Evolutionary conservation across 2,888 invertebrate species (phyloP).

Genomic region (Belgica antarctica): DNA sequence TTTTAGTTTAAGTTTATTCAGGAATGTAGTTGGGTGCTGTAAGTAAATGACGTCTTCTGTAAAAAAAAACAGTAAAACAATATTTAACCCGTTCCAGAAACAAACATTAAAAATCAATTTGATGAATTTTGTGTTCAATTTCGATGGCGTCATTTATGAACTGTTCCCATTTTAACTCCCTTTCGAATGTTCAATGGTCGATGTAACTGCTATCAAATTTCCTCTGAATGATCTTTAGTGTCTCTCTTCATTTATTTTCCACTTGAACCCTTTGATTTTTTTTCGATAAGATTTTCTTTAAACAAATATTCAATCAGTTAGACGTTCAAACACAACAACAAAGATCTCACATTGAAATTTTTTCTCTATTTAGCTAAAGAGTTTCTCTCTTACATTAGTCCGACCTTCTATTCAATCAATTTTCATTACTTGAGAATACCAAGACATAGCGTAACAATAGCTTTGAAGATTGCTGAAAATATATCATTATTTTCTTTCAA

Average conservation of each 20-base stretch:
- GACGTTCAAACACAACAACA: slow-evolving; percentile 31
- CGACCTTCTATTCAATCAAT: too few relatives aligned
- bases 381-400: slow-evolving; percentile 27
- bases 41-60: too few relatives aligned
- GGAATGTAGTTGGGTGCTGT: too few relatives aligned
- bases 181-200: too few relatives aligned
- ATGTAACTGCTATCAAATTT: too few relatives aligned
- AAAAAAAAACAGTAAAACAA: too few relatives aligned
- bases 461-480: slow-evolving; percentile 18
- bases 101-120: too few relatives aligned
- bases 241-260: not conserved
- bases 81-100: too few relatives aligned
- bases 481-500: not conserved
- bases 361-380: slow-evolving; percentile 40
- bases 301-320: slow-evolving; percentile 22
- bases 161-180: too few relatives aligned
- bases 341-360: slow-evolving; percentile 31
- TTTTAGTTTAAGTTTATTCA: too few relatives aligned
- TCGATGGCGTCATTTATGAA: too few relatives aligned
- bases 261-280: not conserved
- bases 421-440: slow-evolving; percentile 7
- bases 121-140: too few relatives aligned
- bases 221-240: not conserved
- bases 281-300: slow-evolving; percentile 9
- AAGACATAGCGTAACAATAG: not conserved